A percentile compares a stretch with the other conserved stretches of the same genome.
Evolutionary conservation across 2,797 vertebrate genomes (phyloP).

Genomic region (Etheostoma perlongum): DNA sequence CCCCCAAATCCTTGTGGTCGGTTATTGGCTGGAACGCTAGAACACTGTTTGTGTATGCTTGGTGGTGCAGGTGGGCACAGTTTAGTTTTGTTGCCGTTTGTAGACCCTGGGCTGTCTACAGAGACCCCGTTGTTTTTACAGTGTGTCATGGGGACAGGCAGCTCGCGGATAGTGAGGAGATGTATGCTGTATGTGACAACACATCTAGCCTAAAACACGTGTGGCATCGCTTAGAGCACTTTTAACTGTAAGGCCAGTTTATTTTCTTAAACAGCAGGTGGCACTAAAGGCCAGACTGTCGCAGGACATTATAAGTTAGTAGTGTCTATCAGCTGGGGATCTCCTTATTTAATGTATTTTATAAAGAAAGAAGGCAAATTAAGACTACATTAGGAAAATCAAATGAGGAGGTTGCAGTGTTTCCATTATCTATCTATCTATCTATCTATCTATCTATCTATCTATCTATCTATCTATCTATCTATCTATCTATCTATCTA

Average conservation of each 20-base stretch:
- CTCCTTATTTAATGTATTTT: not conserved
- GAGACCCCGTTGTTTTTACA: too few relatives aligned
- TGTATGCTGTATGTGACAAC: too few relatives aligned
- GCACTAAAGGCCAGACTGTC: slow-evolving; percentile 56
- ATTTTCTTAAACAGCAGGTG: slow-evolving; percentile 59
- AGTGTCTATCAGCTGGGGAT: not conserved
- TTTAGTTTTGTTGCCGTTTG: too few relatives aligned
- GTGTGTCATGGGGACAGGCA: too few relatives aligned
- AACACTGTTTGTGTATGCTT: too few relatives aligned
- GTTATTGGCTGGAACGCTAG: too few relatives aligned
- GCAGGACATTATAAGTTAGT: not conserved
- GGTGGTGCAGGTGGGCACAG: too few relatives aligned
- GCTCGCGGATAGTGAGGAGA: too few relatives aligned
- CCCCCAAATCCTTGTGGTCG: too few relatives aligned
- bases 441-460: not conserved
- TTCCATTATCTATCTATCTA: not conserved
- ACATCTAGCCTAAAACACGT: too few relatives aligned
- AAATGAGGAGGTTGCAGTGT: not conserved
- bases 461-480: not conserved
- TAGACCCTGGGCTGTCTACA: too few relatives aligned
- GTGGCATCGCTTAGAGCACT: too few relatives aligned
- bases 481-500: not conserved
- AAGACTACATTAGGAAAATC: not conserved
- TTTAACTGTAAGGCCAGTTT: not conserved
- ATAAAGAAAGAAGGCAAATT: not conserved